phyloP scores from a whole-genome alignment of 1,140 invertebrate species.

The Trichoplusia ni region DNA sequence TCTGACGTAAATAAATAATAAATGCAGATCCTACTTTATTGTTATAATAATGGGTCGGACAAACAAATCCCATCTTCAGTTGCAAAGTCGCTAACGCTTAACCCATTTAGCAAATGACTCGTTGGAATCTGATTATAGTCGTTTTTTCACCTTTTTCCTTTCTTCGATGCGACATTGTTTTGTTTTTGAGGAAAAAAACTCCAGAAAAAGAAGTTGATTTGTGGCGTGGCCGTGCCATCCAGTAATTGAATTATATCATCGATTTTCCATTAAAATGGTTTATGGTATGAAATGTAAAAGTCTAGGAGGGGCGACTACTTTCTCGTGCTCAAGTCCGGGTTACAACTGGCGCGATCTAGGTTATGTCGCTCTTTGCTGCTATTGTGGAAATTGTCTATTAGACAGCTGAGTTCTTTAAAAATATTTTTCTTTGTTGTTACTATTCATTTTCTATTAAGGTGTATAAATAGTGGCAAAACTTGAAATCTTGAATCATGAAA shows the following conservation, averaged over 20 bases:
- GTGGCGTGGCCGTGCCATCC: conserved; percentile 61
- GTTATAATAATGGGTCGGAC: neutral
- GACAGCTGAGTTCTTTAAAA: too few relatives aligned
- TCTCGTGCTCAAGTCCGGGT: conserved; percentile 30
- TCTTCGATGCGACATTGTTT: conserved; percentile 60
- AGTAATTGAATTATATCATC: conserved; percentile 80
- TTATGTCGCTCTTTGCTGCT: too few relatives aligned
- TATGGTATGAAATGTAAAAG: conserved; percentile 78
- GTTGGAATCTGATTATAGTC: conserved; percentile 62
- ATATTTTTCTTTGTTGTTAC: too few relatives aligned
- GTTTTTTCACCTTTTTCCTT: conserved; percentile 39
- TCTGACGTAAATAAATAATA: too few relatives aligned
- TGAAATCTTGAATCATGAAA: too few relatives aligned
- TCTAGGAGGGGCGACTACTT: conserved; percentile 62
- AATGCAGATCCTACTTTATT: conserved; percentile 40
- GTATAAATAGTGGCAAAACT: too few relatives aligned
- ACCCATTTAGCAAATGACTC: conserved; percentile 71
- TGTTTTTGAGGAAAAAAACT: conserved; percentile 55
- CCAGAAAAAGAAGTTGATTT: conserved; percentile 51
- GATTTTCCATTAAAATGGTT: conserved; percentile 81
- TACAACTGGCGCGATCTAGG: neutral
- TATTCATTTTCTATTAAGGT: too few relatives aligned
- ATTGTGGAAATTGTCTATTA: too few relatives aligned
- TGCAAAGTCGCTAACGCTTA: conserved; percentile 51
- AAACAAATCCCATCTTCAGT: conserved; percentile 18